Percentiles rank a stretch among this genome's conserved stretches.
These are phyloP conservation scores for Cephus cinctus DNA, from an alignment of 1,140 invertebrate species.

Conservation along the genomic window DNA sequence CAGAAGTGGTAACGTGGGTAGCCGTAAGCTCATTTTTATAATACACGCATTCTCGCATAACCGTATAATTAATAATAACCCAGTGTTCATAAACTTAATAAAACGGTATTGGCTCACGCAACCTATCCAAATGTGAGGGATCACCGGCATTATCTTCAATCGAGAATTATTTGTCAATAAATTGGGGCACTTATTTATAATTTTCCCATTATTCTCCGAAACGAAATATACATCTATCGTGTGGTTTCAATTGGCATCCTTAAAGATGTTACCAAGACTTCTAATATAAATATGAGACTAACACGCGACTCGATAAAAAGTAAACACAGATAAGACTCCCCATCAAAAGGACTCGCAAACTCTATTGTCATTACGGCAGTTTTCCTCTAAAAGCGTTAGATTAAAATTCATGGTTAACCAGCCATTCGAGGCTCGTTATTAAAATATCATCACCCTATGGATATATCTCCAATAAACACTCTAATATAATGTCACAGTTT, in stretches of 20 bases:
- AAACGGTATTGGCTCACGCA: too few species aligned
- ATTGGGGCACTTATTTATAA: neutral
- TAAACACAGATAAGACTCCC: neutral
- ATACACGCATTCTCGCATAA: too few species aligned
- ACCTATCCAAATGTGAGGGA: too few species aligned
- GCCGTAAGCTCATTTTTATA: too few species aligned
- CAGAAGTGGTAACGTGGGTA: constrained; percentile 9
- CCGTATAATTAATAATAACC: too few species aligned
- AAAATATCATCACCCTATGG: constrained; percentile 42
- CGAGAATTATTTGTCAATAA: too few species aligned
- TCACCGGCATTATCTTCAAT: too few species aligned
- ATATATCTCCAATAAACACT: constrained; percentile 44
- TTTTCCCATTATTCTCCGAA: neutral
- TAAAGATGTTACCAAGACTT: too few species aligned
- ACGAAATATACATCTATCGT: neutral
- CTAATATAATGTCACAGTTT: constrained; percentile 49
- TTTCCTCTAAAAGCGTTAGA: constrained; percentile 30
- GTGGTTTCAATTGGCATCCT: too few species aligned
- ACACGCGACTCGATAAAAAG: neutral
- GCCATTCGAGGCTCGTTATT: constrained; percentile 31
- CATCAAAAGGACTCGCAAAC: constrained; percentile 12
- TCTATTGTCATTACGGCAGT: constrained; percentile 43
- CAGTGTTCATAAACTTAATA: too few species aligned
- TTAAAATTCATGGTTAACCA: constrained; percentile 23
- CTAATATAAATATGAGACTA: neutral